phyloP scores from a whole-genome alignment of 2,113 vertebrate genomes.

The Speoplatyrhinus poulsoni region DNA sequence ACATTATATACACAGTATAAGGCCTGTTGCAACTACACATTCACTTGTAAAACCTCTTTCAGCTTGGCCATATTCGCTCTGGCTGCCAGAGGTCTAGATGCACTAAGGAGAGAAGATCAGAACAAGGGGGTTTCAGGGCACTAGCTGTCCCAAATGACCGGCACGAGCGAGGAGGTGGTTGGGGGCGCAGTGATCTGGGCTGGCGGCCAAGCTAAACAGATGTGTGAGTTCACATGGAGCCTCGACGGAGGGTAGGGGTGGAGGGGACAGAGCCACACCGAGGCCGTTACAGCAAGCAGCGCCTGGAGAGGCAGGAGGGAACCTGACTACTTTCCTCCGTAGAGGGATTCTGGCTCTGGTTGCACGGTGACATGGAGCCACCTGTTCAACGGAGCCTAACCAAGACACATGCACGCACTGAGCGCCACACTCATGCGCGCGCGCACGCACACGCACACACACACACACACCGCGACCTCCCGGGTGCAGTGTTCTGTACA shows the following conservation, averaged over 20 bases:
- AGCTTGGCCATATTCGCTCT: constrained; percentile 50
- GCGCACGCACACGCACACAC: constrained; percentile 25
- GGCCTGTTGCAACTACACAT: constrained; percentile 1
- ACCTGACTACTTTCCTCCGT: constrained; percentile 34
- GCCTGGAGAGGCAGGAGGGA: constrained; percentile 38
- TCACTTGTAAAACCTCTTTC: constrained; percentile 45
- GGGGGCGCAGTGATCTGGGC: constrained; percentile 43
- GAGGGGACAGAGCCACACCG: constrained; percentile 44
- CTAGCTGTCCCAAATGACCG: constrained; percentile 48
- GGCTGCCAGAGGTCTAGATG: constrained; percentile 42
- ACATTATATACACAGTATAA: constrained; percentile 4
- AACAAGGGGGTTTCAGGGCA: constrained; percentile 30
- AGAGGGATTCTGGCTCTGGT: constrained; percentile 32
- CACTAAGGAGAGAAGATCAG: constrained; percentile 37
- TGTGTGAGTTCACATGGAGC: constrained; percentile 44
- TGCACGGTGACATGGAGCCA: constrained; percentile 53
- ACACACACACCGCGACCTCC: constrained; percentile 50
- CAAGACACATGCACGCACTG: constrained; percentile 1
- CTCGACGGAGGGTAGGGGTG: constrained; percentile 22
- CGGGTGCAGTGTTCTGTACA: constrained; percentile 48
- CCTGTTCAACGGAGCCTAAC: constrained; percentile 67
- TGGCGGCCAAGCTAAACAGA: constrained; percentile 61
- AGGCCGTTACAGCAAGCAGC: constrained; percentile 44
- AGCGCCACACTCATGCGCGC: neutral
- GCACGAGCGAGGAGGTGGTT: constrained; percentile 34